Percentiles rank a stretch among this genome's conserved stretches.
phyloP scores from a whole-genome alignment of 2,888 invertebrate species.

The Philereme transversata region DNA sequence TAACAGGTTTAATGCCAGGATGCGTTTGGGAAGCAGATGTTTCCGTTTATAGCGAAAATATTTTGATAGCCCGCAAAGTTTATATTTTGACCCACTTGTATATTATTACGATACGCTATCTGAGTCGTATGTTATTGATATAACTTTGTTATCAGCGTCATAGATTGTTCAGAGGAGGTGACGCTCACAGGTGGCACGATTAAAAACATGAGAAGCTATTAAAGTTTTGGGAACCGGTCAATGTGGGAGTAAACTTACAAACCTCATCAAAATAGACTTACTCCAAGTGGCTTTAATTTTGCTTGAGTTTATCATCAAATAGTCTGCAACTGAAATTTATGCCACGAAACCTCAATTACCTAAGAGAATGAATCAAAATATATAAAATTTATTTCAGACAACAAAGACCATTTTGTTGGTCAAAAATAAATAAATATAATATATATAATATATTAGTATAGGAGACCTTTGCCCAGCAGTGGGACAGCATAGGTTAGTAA shows the following conservation, averaged over 20 bases:
- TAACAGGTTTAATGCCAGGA: constrained; percentile 8
- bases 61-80: constrained; percentile 11
- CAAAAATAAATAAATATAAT: no score
- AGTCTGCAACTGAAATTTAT: not conserved
- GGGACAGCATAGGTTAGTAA: no score
- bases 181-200: constrained; percentile 13
- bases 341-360: not conserved
- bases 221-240: constrained; percentile 10
- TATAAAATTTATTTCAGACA: no score
- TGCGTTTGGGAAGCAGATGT: constrained; percentile 16
- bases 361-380: no score
- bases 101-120: constrained; percentile 13
- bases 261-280: not conserved
- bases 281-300: not conserved
- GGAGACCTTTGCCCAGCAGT: no score
- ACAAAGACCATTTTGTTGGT: no score
- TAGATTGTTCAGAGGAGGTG: not conserved
- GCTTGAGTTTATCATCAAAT: not conserved
- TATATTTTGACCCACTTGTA: constrained; percentile 12
- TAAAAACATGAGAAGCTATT: constrained; percentile 6
- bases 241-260: not conserved
- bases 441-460: no score
- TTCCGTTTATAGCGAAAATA: constrained; percentile 8
- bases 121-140: constrained; percentile 14
- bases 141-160: constrained; percentile 17